Percentiles rank a stretch among this genome's conserved stretches.
Conservation (phyloP, 37 sponge, comb jelly and placozoan species). For the Spongia lamella region DNA sequence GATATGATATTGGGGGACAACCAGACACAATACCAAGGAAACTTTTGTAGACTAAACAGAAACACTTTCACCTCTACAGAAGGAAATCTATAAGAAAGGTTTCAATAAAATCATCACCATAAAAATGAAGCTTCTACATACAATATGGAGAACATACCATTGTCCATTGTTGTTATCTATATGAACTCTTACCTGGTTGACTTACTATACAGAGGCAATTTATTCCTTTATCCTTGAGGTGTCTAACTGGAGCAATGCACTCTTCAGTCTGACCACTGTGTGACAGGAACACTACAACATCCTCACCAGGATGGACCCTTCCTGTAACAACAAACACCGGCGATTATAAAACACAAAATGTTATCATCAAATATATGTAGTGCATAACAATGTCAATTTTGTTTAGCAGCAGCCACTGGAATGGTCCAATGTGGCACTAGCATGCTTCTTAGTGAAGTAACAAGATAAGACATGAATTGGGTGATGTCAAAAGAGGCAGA, state of each 20-base stretch:
- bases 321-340: constrained; percentile 21
- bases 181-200: constrained; percentile 21
- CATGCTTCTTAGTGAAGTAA: too few species aligned
- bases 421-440: too few species aligned
- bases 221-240: constrained; percentile 37
- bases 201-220: constrained; percentile 44
- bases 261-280: constrained; percentile 81
- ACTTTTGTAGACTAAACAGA: too few species aligned
- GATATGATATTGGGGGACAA: too few species aligned
- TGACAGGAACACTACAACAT: constrained; percentile 75
- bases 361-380: too few species aligned
- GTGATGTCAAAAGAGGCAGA: too few species aligned
- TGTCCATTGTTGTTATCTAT: too few species aligned
- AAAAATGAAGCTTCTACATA: not conserved
- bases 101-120: not conserved
- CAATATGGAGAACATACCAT: not conserved
- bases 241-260: constrained; percentile 53
- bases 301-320: constrained; percentile 46
- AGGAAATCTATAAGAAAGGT: not conserved
- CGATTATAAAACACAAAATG: too few species aligned
- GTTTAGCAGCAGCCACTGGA: too few species aligned
- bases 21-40: too few species aligned
- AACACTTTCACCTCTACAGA: not conserved
- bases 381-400: too few species aligned
- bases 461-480: too few species aligned